Evolutionary conservation across 2,888 invertebrate genomes (phyloP), one percentile per base, ranked within the genome.

Genomic region (Apotomis turbidana): DNA sequence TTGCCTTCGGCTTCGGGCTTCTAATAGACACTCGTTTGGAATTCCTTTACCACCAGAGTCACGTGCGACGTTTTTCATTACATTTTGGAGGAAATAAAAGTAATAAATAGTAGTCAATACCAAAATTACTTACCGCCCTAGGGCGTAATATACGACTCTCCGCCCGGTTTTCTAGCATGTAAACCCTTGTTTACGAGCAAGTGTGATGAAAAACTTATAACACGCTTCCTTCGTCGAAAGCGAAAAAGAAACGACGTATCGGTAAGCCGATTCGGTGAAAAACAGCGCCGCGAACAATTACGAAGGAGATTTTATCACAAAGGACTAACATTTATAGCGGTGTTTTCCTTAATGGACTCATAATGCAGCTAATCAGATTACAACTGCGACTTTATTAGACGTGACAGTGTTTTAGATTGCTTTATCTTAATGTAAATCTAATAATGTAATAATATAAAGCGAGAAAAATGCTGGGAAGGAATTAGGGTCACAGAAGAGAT

Each of bases 281-380:
- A 68, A 68, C 67, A 54, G 15, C 57, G 49, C 62, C 54, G 64
- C 73, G 68, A 70, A 76, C 73, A 78, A 78, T 78, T 77, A 77
- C 75, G 57, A 52, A 51, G 54, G 70, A 76, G 77, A 77, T 78
- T 78, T 74, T 79, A 78, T 78, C 78, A 68, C 71, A 68, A 76
- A 77, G 74, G 76, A 76, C 75, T 78, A 77, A 77, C 76, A 78
- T 80, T 80, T 76, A 77, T 75, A 76, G 72, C 75, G 73, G 77
- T 79, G 78, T 78, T 76, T 78, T 74, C 78, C 78, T 73, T 81
- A 81, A 81, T 80, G 81, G 80, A 80, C 77, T 76, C 79, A 76
- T 81, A 79, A 80, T 79, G 77, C 75, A 63, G 75, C 71, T 81
- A 82, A 80, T 80, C 79, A 64, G 79, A 80, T 82, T 79, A 78